Evolutionary conservation across 2,113 vertebrate genomes (phyloP).

Genomic region (Atherinomorus stipes): DNA sequence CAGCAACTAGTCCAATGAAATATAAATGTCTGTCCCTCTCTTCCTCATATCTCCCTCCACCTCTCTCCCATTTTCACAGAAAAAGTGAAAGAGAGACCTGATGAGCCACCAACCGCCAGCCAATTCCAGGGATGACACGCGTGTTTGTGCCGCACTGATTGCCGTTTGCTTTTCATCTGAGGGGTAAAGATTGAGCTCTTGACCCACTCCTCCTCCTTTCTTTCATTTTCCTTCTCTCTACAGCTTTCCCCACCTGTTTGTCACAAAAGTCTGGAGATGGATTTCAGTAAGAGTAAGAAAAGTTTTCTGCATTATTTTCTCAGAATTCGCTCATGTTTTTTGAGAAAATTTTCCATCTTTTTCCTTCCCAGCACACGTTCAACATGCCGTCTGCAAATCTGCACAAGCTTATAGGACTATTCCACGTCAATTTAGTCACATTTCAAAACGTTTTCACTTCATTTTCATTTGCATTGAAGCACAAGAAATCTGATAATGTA

Average conservation of each 20-base stretch:
- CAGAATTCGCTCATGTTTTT: constrained; percentile 1
- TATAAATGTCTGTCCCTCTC: constrained; percentile 69
- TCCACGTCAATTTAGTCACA: not conserved
- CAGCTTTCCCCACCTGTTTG: constrained; percentile 29
- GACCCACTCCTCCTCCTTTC: constrained; percentile 37
- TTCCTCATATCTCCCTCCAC: constrained; percentile 31
- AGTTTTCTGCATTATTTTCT: constrained; percentile 5
- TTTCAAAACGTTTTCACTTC: not conserved
- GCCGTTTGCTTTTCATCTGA: constrained; percentile 83
- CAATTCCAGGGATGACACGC: constrained; percentile 72
- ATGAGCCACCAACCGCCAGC: constrained; percentile 55
- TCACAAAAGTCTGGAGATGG: constrained; percentile 23
- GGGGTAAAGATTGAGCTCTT: constrained; percentile 70
- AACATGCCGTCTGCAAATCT: not conserved
- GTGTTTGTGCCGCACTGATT: constrained; percentile 74
- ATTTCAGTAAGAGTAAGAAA: constrained; percentile 21
- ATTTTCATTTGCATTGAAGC: not conserved
- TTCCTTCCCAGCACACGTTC: not conserved
- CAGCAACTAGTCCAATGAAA: constrained; percentile 66
- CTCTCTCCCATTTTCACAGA: constrained; percentile 67
- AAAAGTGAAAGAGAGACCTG: constrained; percentile 49
- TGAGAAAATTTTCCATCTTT: not conserved
- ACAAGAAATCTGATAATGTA: too few species aligned
- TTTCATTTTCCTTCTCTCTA: constrained; percentile 18
- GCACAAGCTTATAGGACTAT: not conserved